These are phyloP conservation scores for Onthophagus taurus DNA, from an alignment of 1,140 invertebrate genomes.

Conservation along the genomic window DNA sequence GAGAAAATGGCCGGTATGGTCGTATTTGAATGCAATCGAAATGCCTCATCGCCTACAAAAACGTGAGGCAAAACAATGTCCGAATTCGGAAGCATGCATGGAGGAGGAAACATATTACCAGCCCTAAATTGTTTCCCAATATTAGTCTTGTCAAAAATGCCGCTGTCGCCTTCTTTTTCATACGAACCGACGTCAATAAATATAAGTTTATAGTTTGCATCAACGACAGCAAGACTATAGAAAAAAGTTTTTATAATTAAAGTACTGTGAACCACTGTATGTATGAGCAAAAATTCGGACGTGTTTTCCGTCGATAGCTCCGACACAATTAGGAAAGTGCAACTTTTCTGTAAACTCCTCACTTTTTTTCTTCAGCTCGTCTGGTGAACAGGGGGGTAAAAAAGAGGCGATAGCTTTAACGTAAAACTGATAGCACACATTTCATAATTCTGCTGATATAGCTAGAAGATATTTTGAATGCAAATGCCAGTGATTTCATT, in stretches of 20 bases:
- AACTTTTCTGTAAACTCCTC: slow-evolving; percentile 34
- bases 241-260: slow-evolving; percentile 35
- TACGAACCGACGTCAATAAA: slow-evolving; percentile 39
- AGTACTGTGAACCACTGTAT: slow-evolving; percentile 33
- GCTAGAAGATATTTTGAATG: slow-evolving; percentile 18
- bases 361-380: slow-evolving; percentile 21
- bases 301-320: slow-evolving; percentile 42
- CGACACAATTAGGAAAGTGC: slow-evolving; percentile 42
- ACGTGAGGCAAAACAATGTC: slow-evolving; percentile 21
- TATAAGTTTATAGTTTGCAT: slow-evolving; percentile 41
- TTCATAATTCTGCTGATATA: slow-evolving; percentile 18
- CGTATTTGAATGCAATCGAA: slow-evolving; percentile 24
- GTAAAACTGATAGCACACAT: slow-evolving; percentile 12
- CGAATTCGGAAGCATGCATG: not conserved
- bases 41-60: slow-evolving; percentile 27
- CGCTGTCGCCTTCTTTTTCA: slow-evolving; percentile 36
- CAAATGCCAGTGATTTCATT: slow-evolving; percentile 18
- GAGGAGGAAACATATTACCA: not conserved
- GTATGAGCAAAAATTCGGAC: slow-evolving; percentile 29
- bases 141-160: slow-evolving; percentile 20
- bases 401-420: slow-evolving; percentile 17
- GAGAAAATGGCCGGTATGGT: slow-evolving; percentile 24
- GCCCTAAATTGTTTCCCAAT: slow-evolving; percentile 8
- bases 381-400: slow-evolving; percentile 13
- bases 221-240: slow-evolving; percentile 41